Evolutionary conservation across 1,140 invertebrate genomes (phyloP).

Genomic region (Bombyx mandarina): DNA sequence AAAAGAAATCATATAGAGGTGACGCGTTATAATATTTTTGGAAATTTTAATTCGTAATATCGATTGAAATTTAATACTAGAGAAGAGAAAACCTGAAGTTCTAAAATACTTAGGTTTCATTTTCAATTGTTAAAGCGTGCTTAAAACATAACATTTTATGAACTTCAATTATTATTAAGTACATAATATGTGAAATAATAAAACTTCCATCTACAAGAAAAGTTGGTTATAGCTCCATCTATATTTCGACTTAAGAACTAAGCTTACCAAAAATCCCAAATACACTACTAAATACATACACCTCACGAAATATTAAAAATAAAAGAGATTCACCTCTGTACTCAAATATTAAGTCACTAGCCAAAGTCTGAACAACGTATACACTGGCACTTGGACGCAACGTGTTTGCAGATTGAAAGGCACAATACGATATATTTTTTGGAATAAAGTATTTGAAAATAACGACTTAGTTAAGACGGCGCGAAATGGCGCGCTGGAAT

Average conservation of each 20-base stretch:
- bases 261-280: constrained; percentile 13
- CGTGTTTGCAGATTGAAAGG: constrained; percentile 42
- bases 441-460: constrained; percentile 10
- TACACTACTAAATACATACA: constrained; percentile 10
- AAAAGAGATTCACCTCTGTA: constrained; percentile 56
- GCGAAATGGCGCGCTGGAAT: constrained; percentile 33
- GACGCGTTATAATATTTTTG: too few species aligned
- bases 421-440: constrained; percentile 7
- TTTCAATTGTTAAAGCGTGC: too few species aligned
- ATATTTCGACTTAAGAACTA: constrained; percentile 1
- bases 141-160: too few species aligned
- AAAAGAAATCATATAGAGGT: too few species aligned
- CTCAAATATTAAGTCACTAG: constrained; percentile 57
- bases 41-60: too few species aligned
- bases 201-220: background rate
- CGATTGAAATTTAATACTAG: too few species aligned
- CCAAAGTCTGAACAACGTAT: constrained; percentile 55
- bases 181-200: too few species aligned
- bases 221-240: constrained; percentile 4
- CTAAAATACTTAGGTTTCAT: too few species aligned
- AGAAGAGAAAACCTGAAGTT: too few species aligned
- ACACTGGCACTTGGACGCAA: constrained; percentile 63
- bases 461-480: constrained; percentile 18
- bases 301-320: constrained; percentile 13
- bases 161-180: too few species aligned